Evolutionary conservation across 2,113 vertebrate genomes (phyloP), one percentile per base, ranked within the genome.

Genomic region (Rhynchomys soricoides): DNA sequence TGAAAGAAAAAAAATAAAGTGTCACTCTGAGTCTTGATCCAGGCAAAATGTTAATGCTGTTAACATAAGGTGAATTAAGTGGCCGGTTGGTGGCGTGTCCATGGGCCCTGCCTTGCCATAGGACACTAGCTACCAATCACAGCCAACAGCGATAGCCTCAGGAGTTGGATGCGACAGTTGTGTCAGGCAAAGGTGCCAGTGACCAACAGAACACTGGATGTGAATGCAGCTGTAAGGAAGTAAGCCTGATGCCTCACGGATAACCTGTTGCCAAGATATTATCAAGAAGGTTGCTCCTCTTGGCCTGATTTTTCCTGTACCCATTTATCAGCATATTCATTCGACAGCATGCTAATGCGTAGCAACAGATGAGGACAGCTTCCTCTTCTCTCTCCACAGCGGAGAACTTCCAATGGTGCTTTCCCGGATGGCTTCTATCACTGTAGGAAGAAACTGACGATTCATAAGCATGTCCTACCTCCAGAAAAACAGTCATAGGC

Each of bases 221-320:
- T 83, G 79, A 79, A 43, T n/a, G 43, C 26, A 83, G 57, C 82
- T 92, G 29, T 11, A 10, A 75, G 85, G 59, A 89, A 17, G 62
- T 90, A 91, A 78, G n/a, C 82, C 7, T 94, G 91, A 96, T 93
- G 83, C 31, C 70, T 91, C 45, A 40, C 45, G 64, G 73, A 95
- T 79, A 48, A 0, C 66, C 26, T 85, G 94, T 83, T 96, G 75
- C 93, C 68, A 91, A 83, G 62, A 88, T 55, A 71, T 83, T 90
- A 64, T 87, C 45, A 71, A 55, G n/a, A 31, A 81, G 77, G 37
- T 85, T 73, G 48, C 62, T 86, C 89, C 90, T 92, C 81, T 57
- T 78, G 90, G 92, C 90, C 87, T 64, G 68, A 15, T 55, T 95
- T 91, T 79, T 40, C 50, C 70, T 90, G 68, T 79, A 68, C 92